Conservation (phyloP, 2,888 invertebrate genomes). For the Sclerodermus sp. region DNA sequence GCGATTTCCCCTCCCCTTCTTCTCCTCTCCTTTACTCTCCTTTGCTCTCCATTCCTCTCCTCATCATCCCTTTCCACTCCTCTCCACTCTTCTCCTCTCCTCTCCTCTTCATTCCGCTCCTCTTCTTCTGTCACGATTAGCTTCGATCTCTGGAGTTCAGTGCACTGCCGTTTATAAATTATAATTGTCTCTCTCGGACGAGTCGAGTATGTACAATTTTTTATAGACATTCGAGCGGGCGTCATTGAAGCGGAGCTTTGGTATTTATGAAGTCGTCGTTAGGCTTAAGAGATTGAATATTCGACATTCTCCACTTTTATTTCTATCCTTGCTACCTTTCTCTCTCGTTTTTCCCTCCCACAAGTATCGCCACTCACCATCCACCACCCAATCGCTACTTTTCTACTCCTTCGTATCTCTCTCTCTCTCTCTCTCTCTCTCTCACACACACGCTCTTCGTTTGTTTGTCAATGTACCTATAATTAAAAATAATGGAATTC, state of each 20-base stretch:
- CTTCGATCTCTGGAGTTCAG: neutral
- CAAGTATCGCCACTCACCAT: neutral
- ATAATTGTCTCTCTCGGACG: no score
- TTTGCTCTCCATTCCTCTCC: neutral
- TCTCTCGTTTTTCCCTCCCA: neutral
- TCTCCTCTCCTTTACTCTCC: neutral
- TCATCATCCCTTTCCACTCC: neutral
- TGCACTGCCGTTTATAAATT: no score
- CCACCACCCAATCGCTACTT: no score
- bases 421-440: neutral
- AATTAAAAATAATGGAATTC: conserved; percentile 39
- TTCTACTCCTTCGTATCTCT: no score
- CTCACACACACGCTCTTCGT: conserved; percentile 14
- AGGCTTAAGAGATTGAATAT: conserved; percentile 12
- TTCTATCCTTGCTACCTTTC: neutral
- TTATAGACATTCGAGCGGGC: neutral
- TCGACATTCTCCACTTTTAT: neutral
- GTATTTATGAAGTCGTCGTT: conserved; percentile 17
- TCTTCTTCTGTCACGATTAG: neutral
- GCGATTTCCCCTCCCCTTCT: neutral
- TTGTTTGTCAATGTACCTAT: conserved; percentile 39
- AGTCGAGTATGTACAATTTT: neutral
- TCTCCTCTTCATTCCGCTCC: neutral
- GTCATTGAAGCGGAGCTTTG: conserved; percentile 1
- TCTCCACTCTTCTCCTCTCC: neutral